A percentile compares a stretch with the other conserved stretches of the same genome.
phyloP scores from a whole-genome alignment of 2,888 invertebrate species.

The Parasteatoda lunata region DNA sequence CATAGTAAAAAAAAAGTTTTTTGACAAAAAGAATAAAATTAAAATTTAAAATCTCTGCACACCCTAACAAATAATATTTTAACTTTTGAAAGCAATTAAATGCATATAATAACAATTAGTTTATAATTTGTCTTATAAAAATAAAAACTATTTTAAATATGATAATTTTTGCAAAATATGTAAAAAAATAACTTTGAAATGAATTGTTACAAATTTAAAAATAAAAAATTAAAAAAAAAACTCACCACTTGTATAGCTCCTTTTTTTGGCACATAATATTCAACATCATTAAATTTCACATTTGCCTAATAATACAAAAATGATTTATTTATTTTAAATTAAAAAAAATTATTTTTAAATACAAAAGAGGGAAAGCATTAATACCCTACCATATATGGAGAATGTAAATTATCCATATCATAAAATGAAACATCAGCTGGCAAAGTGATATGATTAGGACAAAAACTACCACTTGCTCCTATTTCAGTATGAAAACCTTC shows the following conservation, averaged over 20 bases:
- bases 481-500: constrained; percentile 94
- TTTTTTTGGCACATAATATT: constrained; percentile 91
- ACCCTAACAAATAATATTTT: no score
- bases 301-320: constrained; percentile 84
- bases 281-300: constrained; percentile 90
- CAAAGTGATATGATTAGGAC: constrained; percentile 90
- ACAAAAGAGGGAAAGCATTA: background rate
- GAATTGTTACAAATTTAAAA: background rate
- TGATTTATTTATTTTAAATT: background rate
- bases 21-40: no score
- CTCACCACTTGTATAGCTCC: constrained; percentile 91
- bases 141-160: background rate
- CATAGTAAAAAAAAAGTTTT: no score
- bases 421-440: constrained; percentile 97
- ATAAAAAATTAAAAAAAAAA: constrained; percentile 40
- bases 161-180: no score
- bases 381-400: constrained; percentile 89
- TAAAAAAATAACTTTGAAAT: no score
- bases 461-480: constrained; percentile 94
- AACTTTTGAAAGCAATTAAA: no score
- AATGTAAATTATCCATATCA: constrained; percentile 84
- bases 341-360: background rate
- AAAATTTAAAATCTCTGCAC: no score
- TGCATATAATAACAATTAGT: no score
- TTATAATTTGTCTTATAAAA: background rate